Evolutionary conservation across 2,888 invertebrate genomes (phyloP), one percentile per base, ranked within the genome.

Genomic region (Eumacrocentrus americanus): DNA sequence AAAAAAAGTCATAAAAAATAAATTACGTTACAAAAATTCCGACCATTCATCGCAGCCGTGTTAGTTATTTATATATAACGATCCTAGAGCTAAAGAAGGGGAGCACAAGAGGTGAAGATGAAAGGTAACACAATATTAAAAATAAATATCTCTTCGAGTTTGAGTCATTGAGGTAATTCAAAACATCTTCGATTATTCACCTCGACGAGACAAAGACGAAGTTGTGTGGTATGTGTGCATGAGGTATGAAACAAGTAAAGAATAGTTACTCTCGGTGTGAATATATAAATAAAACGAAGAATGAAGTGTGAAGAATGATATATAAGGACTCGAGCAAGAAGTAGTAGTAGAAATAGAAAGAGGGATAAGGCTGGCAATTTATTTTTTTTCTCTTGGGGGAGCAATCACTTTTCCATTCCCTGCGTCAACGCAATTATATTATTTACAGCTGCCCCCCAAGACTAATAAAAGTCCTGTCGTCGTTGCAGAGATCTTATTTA

Each of bases 281-380:
- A 59, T 66, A 68, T 70, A 70, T 46, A 46, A 69, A 69, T 70
- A 69, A 65, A 61, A 25, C 29, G 55, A 60, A 51, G 60, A 25
- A 46, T 46, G 46, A 25, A 25, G 42, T 54, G 55, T 34, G 59
- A 38, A 44, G 46, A 60, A 48, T 23, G 56, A 29, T 7, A 55
- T 53, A 51, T 35, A 25, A 46, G n/a, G n/a, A n/a, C n/a, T n/a
- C n/a, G n/a, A n/a, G n/a, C n/a, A n/a, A n/a, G n/a, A n/a, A n/a
- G n/a, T n/a, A 52, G 6, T 20, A 42, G 9, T 29, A 22, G 53
- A 14, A 25, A 29, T 23, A 14, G 44, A 57, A 35, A 46, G 46
- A 56, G 14, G 50, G 53, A n/a, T n/a, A 53, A 54, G 44, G 53
- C 22, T 38, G 22, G 46, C 23, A 25, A 23, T 46, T 40, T 40